A percentile compares a stretch with the other conserved stretches of the same genome.
These are phyloP conservation scores for Drosophila nebulosa DNA, from an alignment of 1,140 invertebrate species.

Conservation along the genomic window DNA sequence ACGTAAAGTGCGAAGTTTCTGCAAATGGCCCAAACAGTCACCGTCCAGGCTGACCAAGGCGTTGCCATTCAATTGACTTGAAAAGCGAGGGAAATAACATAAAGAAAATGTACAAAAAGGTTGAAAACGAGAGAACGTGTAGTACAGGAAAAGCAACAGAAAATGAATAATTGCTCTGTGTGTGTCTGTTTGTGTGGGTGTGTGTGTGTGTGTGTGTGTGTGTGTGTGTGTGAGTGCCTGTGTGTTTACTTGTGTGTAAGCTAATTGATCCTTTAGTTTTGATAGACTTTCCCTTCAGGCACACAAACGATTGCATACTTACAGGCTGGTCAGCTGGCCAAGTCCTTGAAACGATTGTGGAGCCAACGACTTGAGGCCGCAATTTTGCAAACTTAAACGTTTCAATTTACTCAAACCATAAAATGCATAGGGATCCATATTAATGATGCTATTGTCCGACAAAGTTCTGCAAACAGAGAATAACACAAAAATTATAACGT, in stretches of 20 bases:
- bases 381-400: constrained; percentile 83
- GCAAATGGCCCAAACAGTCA: constrained; percentile 83
- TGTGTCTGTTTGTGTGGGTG: constrained; percentile 17
- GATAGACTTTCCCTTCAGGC: not conserved
- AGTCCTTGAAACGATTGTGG: constrained; percentile 82
- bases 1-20: constrained; percentile 84
- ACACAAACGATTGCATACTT: constrained; percentile 77
- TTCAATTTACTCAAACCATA: constrained; percentile 82
- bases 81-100: constrained; percentile 28
- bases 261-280: not conserved
- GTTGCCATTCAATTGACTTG: constrained; percentile 87
- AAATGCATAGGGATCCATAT: constrained; percentile 83
- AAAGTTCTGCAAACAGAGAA: constrained; percentile 82
- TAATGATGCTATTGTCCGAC: constrained; percentile 83
- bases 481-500: not conserved
- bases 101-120: constrained; percentile 44
- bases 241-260: not conserved
- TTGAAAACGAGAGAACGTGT: constrained; percentile 19
- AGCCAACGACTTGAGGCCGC: constrained; percentile 82
- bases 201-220: constrained; percentile 12
- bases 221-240: constrained; percentile 22
- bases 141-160: constrained; percentile 41
- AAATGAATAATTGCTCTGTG: constrained; percentile 59
- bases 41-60: constrained; percentile 83
- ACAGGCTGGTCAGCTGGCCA: constrained; percentile 82